Evolutionary conservation across 2,113 vertebrate species (phyloP).

Genomic region (Rhizomys pruinosus): DNA sequence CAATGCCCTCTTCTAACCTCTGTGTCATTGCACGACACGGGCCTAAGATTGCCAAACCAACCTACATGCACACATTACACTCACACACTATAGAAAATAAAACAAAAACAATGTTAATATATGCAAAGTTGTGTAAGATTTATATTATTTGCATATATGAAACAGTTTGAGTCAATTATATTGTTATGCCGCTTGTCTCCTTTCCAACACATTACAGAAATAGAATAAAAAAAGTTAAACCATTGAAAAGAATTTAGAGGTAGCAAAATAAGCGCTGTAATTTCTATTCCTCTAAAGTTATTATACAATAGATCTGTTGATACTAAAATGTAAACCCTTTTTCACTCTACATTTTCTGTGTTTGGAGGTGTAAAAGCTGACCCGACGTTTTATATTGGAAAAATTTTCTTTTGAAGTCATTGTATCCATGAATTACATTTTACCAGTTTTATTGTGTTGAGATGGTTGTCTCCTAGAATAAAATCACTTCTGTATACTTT

Average conservation of each 20-base stretch:
- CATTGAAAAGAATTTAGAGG: not conserved
- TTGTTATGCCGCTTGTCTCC: not conserved
- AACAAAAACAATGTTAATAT: too few species aligned
- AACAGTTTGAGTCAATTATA: not conserved
- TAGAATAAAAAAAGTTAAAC: slow-evolving; percentile 47
- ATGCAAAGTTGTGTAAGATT: not conserved
- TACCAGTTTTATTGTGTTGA: not conserved
- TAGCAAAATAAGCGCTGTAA: not conserved
- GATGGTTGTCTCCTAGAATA: not conserved
- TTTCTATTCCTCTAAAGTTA: not conserved
- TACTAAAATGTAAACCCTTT: not conserved
- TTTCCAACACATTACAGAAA: not conserved
- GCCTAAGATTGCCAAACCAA: too few species aligned
- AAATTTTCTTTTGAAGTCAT: not conserved
- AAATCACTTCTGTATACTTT: not conserved
- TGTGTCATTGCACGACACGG: too few species aligned
- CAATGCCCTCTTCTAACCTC: too few species aligned
- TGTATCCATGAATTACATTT: not conserved
- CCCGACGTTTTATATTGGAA: not conserved
- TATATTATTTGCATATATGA: not conserved
- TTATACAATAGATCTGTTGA: not conserved
- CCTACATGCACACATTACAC: too few species aligned
- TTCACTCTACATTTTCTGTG: not conserved
- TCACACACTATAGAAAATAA: too few species aligned
- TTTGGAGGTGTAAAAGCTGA: not conserved